Evolutionary conservation across 2,888 invertebrate genomes (phyloP).

Genomic region (Acanthosepion lycidas): DNA sequence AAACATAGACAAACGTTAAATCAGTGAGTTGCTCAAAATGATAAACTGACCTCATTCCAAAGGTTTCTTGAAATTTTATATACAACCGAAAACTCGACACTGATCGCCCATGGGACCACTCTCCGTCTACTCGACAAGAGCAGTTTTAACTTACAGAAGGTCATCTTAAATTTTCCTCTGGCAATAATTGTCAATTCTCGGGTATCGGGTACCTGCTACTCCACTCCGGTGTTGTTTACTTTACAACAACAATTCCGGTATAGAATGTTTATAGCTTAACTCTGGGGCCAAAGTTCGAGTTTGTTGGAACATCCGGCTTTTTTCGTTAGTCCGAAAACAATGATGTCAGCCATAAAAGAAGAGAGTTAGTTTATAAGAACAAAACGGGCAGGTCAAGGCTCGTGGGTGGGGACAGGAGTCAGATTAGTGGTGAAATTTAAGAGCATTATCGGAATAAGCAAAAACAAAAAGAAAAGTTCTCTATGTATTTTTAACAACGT

Average conservation of each 20-base stretch:
- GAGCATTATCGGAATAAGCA: not conserved
- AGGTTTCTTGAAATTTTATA: not conserved
- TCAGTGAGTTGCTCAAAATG: no score
- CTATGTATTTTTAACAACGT: not conserved
- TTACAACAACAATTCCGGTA: not conserved
- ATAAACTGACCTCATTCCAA: not conserved
- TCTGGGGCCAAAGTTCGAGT: not conserved
- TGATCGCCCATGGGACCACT: not conserved
- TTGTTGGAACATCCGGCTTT: not conserved
- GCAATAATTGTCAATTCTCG: slow-evolving; percentile 4
- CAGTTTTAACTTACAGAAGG: not conserved
- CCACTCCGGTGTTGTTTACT: not conserved
- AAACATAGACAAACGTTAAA: not conserved
- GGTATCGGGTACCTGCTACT: not conserved
- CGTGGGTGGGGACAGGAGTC: no score
- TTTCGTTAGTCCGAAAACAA: not conserved
- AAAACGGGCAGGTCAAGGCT: no score
- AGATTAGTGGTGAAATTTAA: not conserved
- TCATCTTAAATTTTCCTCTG: not conserved
- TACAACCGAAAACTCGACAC: not conserved
- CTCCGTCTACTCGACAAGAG: not conserved
- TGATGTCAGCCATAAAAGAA: not conserved
- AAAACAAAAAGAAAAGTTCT: not conserved
- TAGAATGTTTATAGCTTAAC: not conserved
- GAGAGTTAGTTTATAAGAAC: no score